Evolutionary conservation across 2,113 vertebrate species (phyloP), one percentile per base, ranked within the genome.

Genomic region (Hippocampus zosterae): DNA sequence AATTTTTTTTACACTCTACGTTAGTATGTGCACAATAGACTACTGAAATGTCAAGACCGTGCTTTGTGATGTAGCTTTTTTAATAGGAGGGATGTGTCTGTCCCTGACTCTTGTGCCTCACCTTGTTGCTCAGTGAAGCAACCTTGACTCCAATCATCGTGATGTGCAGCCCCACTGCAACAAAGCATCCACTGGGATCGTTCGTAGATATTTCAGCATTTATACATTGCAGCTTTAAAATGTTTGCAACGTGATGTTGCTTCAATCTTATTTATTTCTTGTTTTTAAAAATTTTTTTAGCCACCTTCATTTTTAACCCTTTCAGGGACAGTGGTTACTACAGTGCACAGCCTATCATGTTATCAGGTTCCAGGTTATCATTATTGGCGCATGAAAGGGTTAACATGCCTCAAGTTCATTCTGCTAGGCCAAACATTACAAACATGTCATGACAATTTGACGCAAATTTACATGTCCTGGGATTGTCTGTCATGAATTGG

Each of bases 21-120:
- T 69, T 73, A 81, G 68, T 70, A 50, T 70, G 68, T 81, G 80
- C 88, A 85, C 80, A 73, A 64, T 55, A 67, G 53, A 62, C 74
- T 70, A 62, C 66, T 66, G 57, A 75, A 29, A 75, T 48, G 37
- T 50, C 23, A 56, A 29, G 19, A 2, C 33, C 33, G 44, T 50
- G 41, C 37, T 33, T 72, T 59, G 52, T 66, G 27, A 27, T 68
- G 9, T 61, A n/a, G 3, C 0, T 8, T 48, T 44, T 33, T 64
- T 13, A 60, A 60, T 3, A 2, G 33, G 5, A 19, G 27, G 27
- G 57, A 33, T 8, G 7, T 27, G 33, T 16, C 12, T 23, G n/a
- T 44, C 23, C 23, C 41, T 48, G 64, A 65, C 41, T 13, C 23
- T 27, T 79, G 83, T 85, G 84, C 84, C 88, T 84, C 85, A 68